A percentile compares a stretch with the other conserved stretches of the same genome.
phyloP scores from a whole-genome alignment of 2,113 vertebrate species.

The Aythya baeri region DNA sequence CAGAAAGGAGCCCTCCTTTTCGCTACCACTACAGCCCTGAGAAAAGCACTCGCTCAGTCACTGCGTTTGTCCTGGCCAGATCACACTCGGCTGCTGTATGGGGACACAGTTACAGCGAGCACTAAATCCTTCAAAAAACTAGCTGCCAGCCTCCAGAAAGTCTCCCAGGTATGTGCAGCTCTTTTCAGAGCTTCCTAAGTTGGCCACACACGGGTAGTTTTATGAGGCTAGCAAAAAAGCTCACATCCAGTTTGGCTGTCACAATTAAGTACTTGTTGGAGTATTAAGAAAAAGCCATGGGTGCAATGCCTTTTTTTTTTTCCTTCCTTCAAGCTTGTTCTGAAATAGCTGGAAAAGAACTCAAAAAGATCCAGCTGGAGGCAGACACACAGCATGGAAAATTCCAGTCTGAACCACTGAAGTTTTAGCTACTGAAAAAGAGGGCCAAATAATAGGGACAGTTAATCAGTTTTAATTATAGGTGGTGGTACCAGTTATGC shows the following conservation, averaged over 20 bases:
- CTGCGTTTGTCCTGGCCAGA: not conserved
- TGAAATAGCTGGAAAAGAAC: conserved; percentile 47
- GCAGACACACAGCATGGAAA: conserved; percentile 61
- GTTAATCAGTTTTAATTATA: conserved; percentile 59
- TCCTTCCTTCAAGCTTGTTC: conserved; percentile 1
- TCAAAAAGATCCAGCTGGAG: conserved; percentile 48
- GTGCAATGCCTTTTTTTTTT: conserved; percentile 32
- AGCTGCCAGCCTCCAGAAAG: not conserved
- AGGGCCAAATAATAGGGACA: conserved; percentile 35
- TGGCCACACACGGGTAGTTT: conserved; percentile 1
- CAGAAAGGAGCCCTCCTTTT: conserved; percentile 42
- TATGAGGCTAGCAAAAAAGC: not conserved
- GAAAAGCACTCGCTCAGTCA: not conserved
- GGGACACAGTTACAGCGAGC: not conserved
- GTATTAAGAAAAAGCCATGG: not conserved
- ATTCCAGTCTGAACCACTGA: conserved; percentile 58
- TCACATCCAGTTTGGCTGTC: not conserved
- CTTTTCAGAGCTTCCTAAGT: not conserved
- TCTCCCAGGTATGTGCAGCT: not conserved
- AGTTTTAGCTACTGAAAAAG: conserved; percentile 38
- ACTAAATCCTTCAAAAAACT: not conserved
- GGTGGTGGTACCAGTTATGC: conserved; percentile 52
- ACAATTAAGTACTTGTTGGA: conserved; percentile 36
- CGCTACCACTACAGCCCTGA: not conserved
- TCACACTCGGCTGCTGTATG: not conserved